phyloP scores from a whole-genome alignment of 2,113 vertebrate genomes.

The Odocoileus virginianus region DNA sequence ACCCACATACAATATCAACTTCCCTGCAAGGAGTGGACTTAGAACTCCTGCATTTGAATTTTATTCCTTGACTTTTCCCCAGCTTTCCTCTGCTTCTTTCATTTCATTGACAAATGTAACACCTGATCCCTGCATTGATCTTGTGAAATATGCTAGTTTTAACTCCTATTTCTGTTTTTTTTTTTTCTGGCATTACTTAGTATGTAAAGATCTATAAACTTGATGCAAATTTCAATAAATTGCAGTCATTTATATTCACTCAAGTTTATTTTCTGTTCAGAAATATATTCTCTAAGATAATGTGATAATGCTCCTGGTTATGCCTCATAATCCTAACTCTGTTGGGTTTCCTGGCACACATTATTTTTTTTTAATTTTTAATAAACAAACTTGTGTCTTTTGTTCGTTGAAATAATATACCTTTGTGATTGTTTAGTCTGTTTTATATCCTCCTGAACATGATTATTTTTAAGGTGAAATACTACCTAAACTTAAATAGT shows the following conservation, averaged over 20 bases:
- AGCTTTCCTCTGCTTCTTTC: background rate
- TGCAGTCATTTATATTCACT: background rate
- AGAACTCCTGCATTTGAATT: background rate
- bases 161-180: background rate
- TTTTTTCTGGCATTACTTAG: background rate
- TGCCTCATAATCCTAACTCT: background rate
- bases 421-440: conserved; percentile 35
- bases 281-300: background rate
- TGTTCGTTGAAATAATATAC: conserved; percentile 49
- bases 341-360: background rate
- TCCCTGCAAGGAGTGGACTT: background rate
- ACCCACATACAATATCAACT: background rate
- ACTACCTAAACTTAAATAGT: background rate
- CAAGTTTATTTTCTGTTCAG: background rate
- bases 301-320: background rate
- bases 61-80: background rate
- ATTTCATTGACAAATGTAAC: background rate
- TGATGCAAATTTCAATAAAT: conserved; percentile 20
- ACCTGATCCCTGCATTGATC: background rate
- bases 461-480: background rate
- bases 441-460: conserved; percentile 26
- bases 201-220: conserved; percentile 28
- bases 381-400: conserved; percentile 9
- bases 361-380: background rate
- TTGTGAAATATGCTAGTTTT: background rate